Percentiles rank a stretch among this genome's conserved stretches.
Conservation (phyloP, 2,888 invertebrate genomes). For the Abscondita cerata region DNA sequence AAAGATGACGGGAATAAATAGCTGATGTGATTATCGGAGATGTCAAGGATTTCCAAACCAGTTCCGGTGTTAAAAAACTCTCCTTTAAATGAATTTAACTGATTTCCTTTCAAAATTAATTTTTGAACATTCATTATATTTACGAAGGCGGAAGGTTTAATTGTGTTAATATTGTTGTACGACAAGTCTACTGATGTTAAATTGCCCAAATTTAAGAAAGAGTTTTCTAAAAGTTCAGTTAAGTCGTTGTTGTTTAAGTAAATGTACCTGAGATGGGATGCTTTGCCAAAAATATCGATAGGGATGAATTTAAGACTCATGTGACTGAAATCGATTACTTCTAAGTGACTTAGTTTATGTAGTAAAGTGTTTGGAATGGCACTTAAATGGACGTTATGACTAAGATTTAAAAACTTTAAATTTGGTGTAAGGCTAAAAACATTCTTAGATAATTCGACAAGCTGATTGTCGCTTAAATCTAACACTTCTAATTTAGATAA, state of each 20-base stretch:
- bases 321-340: constrained; percentile 75
- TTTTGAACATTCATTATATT: constrained; percentile 77
- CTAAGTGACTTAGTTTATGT: constrained; percentile 72
- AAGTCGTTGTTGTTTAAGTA: constrained; percentile 76
- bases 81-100: constrained; percentile 80
- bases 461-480: constrained; percentile 81
- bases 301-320: constrained; percentile 78
- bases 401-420: constrained; percentile 76
- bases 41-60: constrained; percentile 79
- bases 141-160: constrained; percentile 78
- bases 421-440: constrained; percentile 72
- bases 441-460: constrained; percentile 73
- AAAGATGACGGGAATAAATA: constrained; percentile 87
- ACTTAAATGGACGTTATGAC: constrained; percentile 73
- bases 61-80: constrained; percentile 87
- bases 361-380: constrained; percentile 72
- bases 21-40: constrained; percentile 80
- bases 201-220: constrained; percentile 79
- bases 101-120: constrained; percentile 77
- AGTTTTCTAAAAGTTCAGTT: constrained; percentile 77
- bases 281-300: constrained; percentile 73
- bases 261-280: constrained; percentile 70
- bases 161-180: constrained; percentile 77
- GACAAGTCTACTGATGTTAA: constrained; percentile 79
- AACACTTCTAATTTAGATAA: constrained; percentile 71